A percentile compares a stretch with the other conserved stretches of the same genome.
phyloP scores from a whole-genome alignment of 2,797 vertebrate genomes.

The Mormyrops boulengeri region DNA sequence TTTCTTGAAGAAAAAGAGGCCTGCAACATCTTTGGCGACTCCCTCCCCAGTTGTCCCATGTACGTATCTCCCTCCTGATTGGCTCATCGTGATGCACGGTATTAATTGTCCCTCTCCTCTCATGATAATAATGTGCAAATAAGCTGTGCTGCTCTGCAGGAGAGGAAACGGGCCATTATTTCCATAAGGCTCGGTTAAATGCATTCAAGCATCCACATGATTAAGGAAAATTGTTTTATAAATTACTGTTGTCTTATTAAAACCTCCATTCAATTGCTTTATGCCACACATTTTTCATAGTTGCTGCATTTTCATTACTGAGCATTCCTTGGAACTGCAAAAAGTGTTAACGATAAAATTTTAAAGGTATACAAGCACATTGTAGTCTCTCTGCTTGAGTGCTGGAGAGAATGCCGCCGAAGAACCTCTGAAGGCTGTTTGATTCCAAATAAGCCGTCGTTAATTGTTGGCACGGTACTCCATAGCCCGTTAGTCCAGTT shows the following conservation, averaged over 20 bases:
- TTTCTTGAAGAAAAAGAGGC: conserved; percentile 79
- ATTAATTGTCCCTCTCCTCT: neutral
- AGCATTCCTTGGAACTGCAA: conserved; percentile 40
- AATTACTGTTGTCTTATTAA: conserved; percentile 62
- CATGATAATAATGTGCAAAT: neutral
- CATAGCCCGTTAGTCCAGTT: neutral
- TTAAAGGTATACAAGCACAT: neutral
- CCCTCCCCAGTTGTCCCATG: conserved; percentile 82
- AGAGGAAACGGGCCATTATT: conserved; percentile 38
- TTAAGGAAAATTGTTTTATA: conserved; percentile 62
- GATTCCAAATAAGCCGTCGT: neutral
- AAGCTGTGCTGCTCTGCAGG: neutral
- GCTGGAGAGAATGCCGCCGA: neutral
- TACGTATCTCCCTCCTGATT: conserved; percentile 43
- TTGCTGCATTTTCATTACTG: conserved; percentile 51
- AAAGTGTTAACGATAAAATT: neutral
- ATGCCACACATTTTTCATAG: conserved; percentile 48
- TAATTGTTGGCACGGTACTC: neutral
- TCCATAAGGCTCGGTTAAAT: conserved; percentile 44
- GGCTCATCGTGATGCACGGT: neutral
- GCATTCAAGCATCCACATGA: conserved; percentile 56
- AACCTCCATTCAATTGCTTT: conserved; percentile 52
- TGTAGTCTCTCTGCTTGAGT: neutral
- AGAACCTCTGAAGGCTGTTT: neutral
- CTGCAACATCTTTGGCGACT: conserved; percentile 67